Conservation (phyloP, 2,888 invertebrate genomes). For the Megaustenia siamemsis region DNA sequence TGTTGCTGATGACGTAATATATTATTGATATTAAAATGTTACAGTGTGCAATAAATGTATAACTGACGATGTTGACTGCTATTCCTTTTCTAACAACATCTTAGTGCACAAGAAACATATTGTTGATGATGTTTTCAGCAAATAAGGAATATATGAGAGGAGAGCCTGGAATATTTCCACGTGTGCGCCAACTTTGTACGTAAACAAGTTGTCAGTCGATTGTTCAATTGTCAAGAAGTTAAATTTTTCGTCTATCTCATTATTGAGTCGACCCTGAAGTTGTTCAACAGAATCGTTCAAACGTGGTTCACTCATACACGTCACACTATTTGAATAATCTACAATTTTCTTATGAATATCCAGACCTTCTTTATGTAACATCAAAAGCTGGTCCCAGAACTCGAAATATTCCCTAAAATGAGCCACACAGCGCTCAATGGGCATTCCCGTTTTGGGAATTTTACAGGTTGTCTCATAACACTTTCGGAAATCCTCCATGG, state of each 20-base stretch:
- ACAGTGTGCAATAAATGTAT: too few species aligned
- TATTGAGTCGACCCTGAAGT: slow-evolving; percentile 65
- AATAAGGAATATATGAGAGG: slow-evolving; percentile 71
- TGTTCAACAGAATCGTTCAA: slow-evolving; percentile 69
- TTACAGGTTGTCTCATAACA: slow-evolving; percentile 63
- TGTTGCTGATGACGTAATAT: background rate
- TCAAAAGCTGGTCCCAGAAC: slow-evolving; percentile 69
- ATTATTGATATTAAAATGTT: too few species aligned
- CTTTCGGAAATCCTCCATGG: slow-evolving; percentile 52
- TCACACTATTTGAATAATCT: slow-evolving; percentile 67
- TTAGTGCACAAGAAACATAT: slow-evolving; percentile 70
- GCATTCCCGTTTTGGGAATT: slow-evolving; percentile 66
- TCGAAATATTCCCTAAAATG: slow-evolving; percentile 68
- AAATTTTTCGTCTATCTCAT: slow-evolving; percentile 66
- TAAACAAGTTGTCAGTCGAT: slow-evolving; percentile 73
- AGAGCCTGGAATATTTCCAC: slow-evolving; percentile 72
- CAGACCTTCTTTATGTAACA: slow-evolving; percentile 69
- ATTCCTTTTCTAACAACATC: slow-evolving; percentile 69
- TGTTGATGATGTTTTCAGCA: slow-evolving; percentile 66
- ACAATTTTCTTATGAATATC: slow-evolving; percentile 65
- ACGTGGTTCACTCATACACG: slow-evolving; percentile 69
- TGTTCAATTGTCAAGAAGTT: slow-evolving; percentile 71
- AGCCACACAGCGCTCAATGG: slow-evolving; percentile 62
- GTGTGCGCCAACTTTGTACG: slow-evolving; percentile 71
- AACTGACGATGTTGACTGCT: background rate